Evolutionary conservation across 2,888 invertebrate species (phyloP).

Genomic region (Argyra leucocephala): DNA sequence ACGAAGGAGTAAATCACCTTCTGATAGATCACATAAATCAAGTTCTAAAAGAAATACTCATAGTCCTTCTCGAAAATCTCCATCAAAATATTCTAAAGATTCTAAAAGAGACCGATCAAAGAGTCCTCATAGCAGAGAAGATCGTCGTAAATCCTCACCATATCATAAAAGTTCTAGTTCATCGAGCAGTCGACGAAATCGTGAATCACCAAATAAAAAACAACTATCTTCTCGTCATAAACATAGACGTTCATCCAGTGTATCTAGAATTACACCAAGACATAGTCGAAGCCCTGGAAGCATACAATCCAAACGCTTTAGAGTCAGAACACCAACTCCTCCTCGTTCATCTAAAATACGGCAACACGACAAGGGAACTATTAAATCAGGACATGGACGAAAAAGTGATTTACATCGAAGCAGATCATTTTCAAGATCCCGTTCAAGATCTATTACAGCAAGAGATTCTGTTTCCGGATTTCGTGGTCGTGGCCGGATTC

Average conservation of each 20-base stretch:
- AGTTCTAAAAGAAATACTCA: background rate
- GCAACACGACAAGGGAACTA: background rate
- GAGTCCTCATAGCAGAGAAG: background rate
- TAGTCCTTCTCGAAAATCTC: background rate
- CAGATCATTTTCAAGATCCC: conserved; percentile 5
- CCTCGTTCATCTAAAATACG: background rate
- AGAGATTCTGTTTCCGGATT: background rate
- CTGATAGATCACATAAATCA: background rate
- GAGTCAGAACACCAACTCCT: background rate
- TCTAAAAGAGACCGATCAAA: background rate
- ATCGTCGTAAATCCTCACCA: background rate
- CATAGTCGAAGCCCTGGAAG: background rate
- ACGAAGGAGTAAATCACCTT: background rate
- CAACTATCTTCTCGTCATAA: background rate
- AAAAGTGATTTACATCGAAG: background rate
- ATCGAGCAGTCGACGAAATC: background rate
- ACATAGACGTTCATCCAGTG: background rate
- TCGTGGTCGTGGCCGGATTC: background rate
- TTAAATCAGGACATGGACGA: background rate
- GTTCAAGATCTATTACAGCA: background rate
- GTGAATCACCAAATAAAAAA: background rate
- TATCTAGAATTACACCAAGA: background rate
- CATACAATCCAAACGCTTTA: background rate
- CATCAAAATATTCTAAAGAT: background rate
- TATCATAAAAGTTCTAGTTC: background rate